Evolutionary conservation across 2,888 invertebrate genomes (phyloP), one percentile per base, ranked within the genome.

Genomic region (Leptopilina drosophilae): DNA sequence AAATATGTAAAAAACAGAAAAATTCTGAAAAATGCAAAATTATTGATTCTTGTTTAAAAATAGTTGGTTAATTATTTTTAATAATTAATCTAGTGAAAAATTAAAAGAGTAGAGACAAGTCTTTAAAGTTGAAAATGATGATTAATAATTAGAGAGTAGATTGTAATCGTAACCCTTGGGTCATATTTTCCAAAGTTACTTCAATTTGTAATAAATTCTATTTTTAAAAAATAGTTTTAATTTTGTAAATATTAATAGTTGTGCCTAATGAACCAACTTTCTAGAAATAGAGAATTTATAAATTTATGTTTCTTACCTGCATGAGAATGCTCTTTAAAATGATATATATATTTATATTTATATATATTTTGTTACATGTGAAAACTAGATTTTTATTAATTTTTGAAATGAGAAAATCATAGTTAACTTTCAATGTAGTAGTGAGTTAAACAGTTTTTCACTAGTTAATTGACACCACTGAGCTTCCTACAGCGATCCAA

Each of bases 281-380:
- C n/a, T 59, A 59, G 59, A 59, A 59, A 15, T 59, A 59, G 56
- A 53, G 12, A 73, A 56, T 14, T 14, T 40, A 33, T 33, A 33
- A 33, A 33, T 26, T n/a, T 73, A 73, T 73, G 53, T 33, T 56
- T n/a, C 75, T 67, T 76, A 76, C 77, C 69, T 89, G 90, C 90
- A 90, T 90, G 90, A 82, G 89, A 89, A 90, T 90, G 90, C 84
- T 85, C 86, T 88, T 87, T 81, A 66, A 73, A 56, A 9, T 56
- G 26, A 64, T 33, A 56, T 56, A 33, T 33, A 33, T 5, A 33
- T 33, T 33, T 33, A 33, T 3, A 33, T 33, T 33, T 33, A 33
- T 73, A 64, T 33, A 56, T 49, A 56, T 73, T 53, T 73, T 73
- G 8, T 53, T 20, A 20, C 20, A 20, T n/a, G 14, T 56, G 5